Evolutionary conservation across 2,888 invertebrate genomes (phyloP).

Genomic region (Nomada goodeniana): DNA sequence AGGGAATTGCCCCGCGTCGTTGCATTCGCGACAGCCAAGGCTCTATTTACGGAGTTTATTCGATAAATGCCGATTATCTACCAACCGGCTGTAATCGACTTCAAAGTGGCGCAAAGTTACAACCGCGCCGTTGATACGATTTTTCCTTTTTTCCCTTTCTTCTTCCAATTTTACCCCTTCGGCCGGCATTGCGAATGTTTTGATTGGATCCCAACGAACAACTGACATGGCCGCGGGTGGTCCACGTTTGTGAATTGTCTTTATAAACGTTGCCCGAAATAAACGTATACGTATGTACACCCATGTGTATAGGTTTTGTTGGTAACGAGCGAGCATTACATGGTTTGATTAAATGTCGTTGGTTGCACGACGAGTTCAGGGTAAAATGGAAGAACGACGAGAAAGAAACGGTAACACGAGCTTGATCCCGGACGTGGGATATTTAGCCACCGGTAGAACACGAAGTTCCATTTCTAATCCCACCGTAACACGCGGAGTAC

Average conservation of each 20-base stretch:
- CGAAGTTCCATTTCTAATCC: constrained; percentile 46
- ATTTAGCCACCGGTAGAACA: constrained; percentile 11
- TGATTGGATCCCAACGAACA: constrained; percentile 24
- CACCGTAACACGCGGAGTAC: constrained; percentile 25
- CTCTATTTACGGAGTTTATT: constrained; percentile 41
- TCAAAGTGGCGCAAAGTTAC: constrained; percentile 44
- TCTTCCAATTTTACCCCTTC: constrained; percentile 1
- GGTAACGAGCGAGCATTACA: constrained; percentile 13
- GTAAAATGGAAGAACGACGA: background rate
- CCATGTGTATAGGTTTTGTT: background rate
- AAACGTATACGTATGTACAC: background rate
- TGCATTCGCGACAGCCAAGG: background rate
- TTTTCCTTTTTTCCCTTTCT: background rate
- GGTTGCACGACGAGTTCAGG: background rate
- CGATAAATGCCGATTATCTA: constrained; percentile 42
- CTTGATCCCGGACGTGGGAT: constrained; percentile 7
- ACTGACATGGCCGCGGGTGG: background rate
- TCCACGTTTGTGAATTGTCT: constrained; percentile 41
- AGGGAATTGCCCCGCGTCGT: constrained; percentile 2
- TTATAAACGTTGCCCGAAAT: constrained; percentile 39
- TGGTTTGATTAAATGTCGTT: constrained; percentile 3
- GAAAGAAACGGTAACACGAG: constrained; percentile 3
- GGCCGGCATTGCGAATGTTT: constrained; percentile 42
- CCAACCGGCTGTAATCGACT: constrained; percentile 7
- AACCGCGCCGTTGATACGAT: constrained; percentile 9